phyloP scores from a whole-genome alignment of 2,888 invertebrate genomes.

The Limnephilus auricula region DNA sequence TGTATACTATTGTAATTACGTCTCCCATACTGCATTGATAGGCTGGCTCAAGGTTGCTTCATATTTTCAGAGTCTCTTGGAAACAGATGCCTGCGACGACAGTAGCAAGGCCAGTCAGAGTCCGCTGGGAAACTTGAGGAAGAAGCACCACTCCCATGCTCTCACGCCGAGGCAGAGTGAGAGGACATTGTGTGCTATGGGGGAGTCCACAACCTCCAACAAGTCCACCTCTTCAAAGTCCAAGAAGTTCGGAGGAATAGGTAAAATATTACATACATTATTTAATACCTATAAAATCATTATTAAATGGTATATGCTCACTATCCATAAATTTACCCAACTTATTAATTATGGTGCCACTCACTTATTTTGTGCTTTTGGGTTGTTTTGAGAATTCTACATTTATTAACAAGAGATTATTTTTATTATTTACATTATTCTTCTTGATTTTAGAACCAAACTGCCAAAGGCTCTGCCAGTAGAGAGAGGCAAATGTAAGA shows the following conservation, averaged over 20 bases:
- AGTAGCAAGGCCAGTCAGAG: slow-evolving; percentile 86
- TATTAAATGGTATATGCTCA: no score
- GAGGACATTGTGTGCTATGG: slow-evolving; percentile 81
- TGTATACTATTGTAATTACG: neutral
- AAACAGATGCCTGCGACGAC: slow-evolving; percentile 88
- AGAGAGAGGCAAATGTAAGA: neutral
- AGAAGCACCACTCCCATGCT: slow-evolving; percentile 79
- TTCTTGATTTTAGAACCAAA: neutral
- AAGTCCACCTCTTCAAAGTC: slow-evolving; percentile 76
- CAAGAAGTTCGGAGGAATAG: slow-evolving; percentile 84
- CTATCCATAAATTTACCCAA: no score
- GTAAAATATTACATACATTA: slow-evolving; percentile 70
- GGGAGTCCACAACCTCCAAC: slow-evolving; percentile 73
- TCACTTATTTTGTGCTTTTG: no score
- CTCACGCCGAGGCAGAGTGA: slow-evolving; percentile 92
- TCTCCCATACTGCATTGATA: neutral
- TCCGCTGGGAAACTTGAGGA: slow-evolving; percentile 85
- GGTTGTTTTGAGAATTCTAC: neutral
- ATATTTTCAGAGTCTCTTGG: slow-evolving; percentile 84
- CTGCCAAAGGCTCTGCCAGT: neutral
- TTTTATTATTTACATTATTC: no score
- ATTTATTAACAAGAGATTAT: slow-evolving; percentile 7
- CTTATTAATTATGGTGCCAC: no score
- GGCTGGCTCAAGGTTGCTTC: neutral
- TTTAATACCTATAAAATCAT: neutral